Evolutionary conservation across 2,888 invertebrate species (phyloP).

Genomic region (Ormia ochracea): DNA sequence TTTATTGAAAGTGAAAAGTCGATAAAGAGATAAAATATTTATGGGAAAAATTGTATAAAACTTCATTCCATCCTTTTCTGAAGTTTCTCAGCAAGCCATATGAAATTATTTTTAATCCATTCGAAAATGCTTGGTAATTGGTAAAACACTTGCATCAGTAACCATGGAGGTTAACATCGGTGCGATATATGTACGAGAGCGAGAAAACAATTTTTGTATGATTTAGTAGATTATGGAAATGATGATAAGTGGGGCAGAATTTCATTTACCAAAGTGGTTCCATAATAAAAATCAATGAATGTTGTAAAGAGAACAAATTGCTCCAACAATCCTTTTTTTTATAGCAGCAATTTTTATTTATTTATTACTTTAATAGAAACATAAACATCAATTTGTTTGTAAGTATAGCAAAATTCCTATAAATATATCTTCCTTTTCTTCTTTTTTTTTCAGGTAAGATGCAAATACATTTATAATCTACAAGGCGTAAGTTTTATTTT

Average conservation of each 20-base stretch:
- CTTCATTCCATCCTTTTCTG: background rate
- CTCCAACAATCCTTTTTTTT: background rate
- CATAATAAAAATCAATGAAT: constrained; percentile 34
- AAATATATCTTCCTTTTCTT: background rate
- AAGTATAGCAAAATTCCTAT: background rate
- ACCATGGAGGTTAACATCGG: background rate
- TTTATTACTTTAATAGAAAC: background rate
- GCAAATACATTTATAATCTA: background rate
- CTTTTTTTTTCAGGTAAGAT: constrained; percentile 45
- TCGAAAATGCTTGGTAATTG: constrained; percentile 31
- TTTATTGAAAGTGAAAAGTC: constrained; percentile 62
- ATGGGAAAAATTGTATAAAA: constrained; percentile 43
- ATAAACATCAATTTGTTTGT: too few species aligned
- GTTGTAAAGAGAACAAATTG: background rate
- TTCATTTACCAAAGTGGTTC: constrained; percentile 45
- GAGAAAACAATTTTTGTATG: background rate
- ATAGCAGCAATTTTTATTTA: background rate
- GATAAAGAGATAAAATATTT: constrained; percentile 61
- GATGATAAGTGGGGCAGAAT: constrained; percentile 49
- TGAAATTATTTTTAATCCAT: constrained; percentile 11
- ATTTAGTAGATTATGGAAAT: constrained; percentile 36
- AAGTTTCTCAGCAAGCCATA: constrained; percentile 21
- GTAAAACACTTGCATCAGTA: constrained; percentile 19
- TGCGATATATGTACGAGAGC: background rate
- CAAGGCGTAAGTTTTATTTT: background rate